Evolutionary conservation across 2,888 invertebrate genomes (phyloP).

Genomic region (Caenorhabditis japonica): DNA sequence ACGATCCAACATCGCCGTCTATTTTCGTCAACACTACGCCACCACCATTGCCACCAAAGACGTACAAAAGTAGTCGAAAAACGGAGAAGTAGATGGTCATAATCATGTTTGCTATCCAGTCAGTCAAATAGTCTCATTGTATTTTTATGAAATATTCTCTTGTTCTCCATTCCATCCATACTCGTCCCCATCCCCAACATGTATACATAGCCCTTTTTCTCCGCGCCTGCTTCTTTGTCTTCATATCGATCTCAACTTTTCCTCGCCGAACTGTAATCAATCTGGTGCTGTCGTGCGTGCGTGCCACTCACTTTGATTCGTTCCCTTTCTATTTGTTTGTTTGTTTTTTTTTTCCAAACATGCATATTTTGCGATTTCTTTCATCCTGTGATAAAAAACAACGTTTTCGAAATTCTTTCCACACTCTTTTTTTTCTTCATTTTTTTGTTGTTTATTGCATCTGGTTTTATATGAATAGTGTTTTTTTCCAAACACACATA

Average conservation of each 20-base stretch:
- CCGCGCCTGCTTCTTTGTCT: conserved; percentile 1
- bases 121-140: conserved; percentile 8
- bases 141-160: background rate
- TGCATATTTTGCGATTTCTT: conserved; percentile 8
- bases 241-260: conserved; percentile 2
- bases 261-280: background rate
- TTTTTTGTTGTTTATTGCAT: conserved; percentile 4
- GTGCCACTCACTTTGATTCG: too few species aligned
- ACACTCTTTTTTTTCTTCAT: background rate
- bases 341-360: background rate
- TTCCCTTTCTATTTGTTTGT: too few species aligned
- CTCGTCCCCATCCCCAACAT: conserved; percentile 1
- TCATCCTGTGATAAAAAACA: conserved; percentile 16
- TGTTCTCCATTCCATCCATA: background rate
- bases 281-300: too few species aligned
- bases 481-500: too few species aligned
- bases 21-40: conserved; percentile 44
- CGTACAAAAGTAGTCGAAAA: conserved; percentile 29
- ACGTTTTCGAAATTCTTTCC: too few species aligned
- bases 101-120: background rate
- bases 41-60: conserved; percentile 56
- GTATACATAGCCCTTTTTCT: background rate
- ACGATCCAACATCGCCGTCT: conserved; percentile 43
- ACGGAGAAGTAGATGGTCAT: conserved; percentile 10
- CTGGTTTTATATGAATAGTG: conserved; percentile 8